Conservation (phyloP, 2,113 vertebrate species). For the Lophotis ruficrista region DNA sequence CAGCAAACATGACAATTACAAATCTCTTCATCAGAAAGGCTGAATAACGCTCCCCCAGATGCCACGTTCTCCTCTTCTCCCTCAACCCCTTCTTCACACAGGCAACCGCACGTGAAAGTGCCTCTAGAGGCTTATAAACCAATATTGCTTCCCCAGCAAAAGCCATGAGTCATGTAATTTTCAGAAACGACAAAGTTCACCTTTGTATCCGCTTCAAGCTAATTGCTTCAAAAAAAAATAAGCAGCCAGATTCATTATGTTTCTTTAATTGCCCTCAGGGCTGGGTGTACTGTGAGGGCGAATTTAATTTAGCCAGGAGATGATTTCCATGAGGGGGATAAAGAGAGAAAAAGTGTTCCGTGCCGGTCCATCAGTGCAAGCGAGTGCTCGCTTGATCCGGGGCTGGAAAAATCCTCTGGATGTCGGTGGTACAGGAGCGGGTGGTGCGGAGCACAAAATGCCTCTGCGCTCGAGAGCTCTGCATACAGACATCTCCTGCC, state of each 20-base stretch:
- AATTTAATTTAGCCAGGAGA: not conserved
- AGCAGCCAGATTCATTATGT: not conserved
- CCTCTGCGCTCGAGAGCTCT: no score
- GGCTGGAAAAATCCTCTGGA: no score
- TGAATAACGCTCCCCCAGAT: not conserved
- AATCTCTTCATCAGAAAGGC: not conserved
- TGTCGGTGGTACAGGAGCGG: no score
- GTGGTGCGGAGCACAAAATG: no score
- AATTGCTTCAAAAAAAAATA: not conserved
- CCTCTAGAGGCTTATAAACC: not conserved
- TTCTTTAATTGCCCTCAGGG: not conserved
- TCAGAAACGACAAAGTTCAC: not conserved
- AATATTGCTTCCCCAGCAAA: not conserved
- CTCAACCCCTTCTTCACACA: not conserved
- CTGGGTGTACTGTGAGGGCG: not conserved
- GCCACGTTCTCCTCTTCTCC: not conserved
- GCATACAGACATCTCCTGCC: no score
- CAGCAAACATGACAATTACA: not conserved
- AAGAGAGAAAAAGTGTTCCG: not conserved
- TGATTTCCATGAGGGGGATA: not conserved
- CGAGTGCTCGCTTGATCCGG: no score
- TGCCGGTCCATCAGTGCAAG: no score
- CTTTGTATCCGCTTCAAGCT: not conserved
- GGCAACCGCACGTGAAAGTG: not conserved
- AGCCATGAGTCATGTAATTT: not conserved